Evolutionary conservation across 2,797 vertebrate species (phyloP).

Genomic region (Betta splendens): DNA sequence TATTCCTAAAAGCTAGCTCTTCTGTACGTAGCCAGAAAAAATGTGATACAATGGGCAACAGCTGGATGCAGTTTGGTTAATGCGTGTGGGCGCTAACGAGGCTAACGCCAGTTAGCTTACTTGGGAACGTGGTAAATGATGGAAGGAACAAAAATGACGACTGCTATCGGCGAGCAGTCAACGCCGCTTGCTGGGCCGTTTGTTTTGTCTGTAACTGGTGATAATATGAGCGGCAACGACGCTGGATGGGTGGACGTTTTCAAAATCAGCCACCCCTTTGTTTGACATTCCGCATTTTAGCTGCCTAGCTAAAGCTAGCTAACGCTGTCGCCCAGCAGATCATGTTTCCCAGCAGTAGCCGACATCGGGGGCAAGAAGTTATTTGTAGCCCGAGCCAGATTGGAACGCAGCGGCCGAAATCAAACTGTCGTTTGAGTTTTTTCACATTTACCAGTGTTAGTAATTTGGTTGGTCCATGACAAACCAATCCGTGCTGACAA

Average conservation of each 20-base stretch:
- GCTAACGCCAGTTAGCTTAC: conserved; percentile 32
- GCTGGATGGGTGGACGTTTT: neutral
- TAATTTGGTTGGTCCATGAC: conserved; percentile 87
- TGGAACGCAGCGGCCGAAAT: conserved; percentile 40
- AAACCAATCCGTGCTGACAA: conserved; percentile 88
- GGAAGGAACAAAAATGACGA: neutral
- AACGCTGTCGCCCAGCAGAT: conserved; percentile 41
- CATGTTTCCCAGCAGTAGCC: conserved; percentile 51
- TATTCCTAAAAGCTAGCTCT: neutral
- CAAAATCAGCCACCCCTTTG: conserved; percentile 52
- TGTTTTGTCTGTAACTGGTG: neutral
- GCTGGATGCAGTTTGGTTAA: conserved; percentile 5
- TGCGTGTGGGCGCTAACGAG: neutral
- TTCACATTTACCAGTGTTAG: conserved; percentile 80
- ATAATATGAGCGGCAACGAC: neutral
- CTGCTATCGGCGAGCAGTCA: neutral
- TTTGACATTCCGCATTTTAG: conserved; percentile 44
- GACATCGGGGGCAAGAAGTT: conserved; percentile 6
- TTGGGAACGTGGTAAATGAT: conserved; percentile 31
- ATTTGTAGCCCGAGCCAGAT: conserved; percentile 3
- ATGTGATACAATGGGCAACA: neutral
- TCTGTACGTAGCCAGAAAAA: fast-evolving
- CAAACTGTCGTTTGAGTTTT: conserved; percentile 67
- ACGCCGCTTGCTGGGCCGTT: fast-evolving
- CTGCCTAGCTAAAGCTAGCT: conserved; percentile 57